A percentile compares a stretch with the other conserved stretches of the same genome.
phyloP scores from a whole-genome alignment of 2,113 vertebrate species.

The Orcinus orca region DNA sequence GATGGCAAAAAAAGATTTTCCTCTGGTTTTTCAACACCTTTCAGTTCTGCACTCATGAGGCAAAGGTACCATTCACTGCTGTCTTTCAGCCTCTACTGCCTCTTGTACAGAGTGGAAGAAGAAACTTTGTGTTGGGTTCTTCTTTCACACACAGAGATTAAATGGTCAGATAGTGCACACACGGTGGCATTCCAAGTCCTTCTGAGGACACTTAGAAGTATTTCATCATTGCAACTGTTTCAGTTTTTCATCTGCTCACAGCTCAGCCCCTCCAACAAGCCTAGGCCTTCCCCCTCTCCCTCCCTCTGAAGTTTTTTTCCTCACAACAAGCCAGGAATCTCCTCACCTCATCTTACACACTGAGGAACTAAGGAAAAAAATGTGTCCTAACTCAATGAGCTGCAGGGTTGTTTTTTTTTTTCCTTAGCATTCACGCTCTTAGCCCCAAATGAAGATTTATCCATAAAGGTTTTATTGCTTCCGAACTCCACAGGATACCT shows the following conservation, averaged over 20 bases:
- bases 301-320: neutral
- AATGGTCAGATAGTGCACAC: neutral
- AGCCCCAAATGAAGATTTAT: constrained; percentile 56
- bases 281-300: neutral
- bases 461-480: constrained; percentile 68
- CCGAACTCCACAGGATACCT: constrained; percentile 54
- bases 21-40: constrained; percentile 30
- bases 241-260: constrained; percentile 1
- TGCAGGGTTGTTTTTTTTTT: no score
- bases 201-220: neutral
- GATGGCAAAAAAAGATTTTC: constrained; percentile 11
- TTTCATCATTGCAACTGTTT: neutral
- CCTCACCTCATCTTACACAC: neutral
- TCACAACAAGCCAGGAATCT: neutral
- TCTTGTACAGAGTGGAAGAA: neutral
- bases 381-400: neutral
- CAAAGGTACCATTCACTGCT: neutral
- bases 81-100: constrained; percentile 1
- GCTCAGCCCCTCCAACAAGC: constrained; percentile 32
- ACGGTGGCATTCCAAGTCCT: neutral
- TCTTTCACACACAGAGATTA: constrained; percentile 35
- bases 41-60: neutral
- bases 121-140: neutral
- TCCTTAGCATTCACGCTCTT: constrained; percentile 41
- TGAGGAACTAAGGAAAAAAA: neutral